A percentile compares a stretch with the other conserved stretches of the same genome.
These are phyloP conservation scores for Cloeon dipterum DNA, from an alignment of 2,888 invertebrate species.

Conservation along the genomic window DNA sequence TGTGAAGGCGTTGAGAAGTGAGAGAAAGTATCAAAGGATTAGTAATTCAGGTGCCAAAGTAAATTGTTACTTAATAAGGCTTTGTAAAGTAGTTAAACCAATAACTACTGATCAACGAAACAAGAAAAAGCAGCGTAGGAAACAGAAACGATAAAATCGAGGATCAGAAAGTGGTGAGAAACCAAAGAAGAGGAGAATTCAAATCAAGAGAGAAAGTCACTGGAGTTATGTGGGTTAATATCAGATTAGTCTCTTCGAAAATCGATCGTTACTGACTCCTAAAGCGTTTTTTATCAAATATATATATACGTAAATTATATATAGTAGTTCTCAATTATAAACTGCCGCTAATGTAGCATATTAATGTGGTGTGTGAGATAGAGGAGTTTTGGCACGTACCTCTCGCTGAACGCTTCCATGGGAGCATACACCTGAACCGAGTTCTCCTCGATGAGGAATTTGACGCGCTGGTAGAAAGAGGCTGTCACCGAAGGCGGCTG, in stretches of 20 bases:
- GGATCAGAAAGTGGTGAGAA: background rate
- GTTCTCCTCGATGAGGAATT: slow-evolving; percentile 95
- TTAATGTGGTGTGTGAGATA: background rate
- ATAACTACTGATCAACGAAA: too few species aligned
- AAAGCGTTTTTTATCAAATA: background rate
- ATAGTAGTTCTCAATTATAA: background rate
- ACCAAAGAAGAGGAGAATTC: background rate
- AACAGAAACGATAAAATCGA: background rate
- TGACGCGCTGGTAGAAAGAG: slow-evolving; percentile 91
- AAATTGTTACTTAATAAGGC: background rate
- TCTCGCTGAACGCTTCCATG: slow-evolving; percentile 93
- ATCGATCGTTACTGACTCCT: background rate
- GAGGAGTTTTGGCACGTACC: slow-evolving; percentile 40
- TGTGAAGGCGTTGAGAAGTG: slow-evolving; percentile 1
- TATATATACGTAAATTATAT: background rate
- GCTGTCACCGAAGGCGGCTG: slow-evolving; percentile 92
- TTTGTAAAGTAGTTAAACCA: too few species aligned
- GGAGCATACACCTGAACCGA: slow-evolving; percentile 97
- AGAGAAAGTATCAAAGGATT: slow-evolving; percentile 2
- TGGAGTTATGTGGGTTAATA: background rate
- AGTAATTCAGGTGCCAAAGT: background rate
- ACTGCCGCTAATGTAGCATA: too few species aligned
- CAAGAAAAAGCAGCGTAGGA: background rate
- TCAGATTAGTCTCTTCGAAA: background rate
- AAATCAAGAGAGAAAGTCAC: background rate